Percentiles rank a stretch among this genome's conserved stretches.
Evolutionary conservation across 1,140 invertebrate species (phyloP).

Genomic region (Drosophila kikkawai): DNA sequence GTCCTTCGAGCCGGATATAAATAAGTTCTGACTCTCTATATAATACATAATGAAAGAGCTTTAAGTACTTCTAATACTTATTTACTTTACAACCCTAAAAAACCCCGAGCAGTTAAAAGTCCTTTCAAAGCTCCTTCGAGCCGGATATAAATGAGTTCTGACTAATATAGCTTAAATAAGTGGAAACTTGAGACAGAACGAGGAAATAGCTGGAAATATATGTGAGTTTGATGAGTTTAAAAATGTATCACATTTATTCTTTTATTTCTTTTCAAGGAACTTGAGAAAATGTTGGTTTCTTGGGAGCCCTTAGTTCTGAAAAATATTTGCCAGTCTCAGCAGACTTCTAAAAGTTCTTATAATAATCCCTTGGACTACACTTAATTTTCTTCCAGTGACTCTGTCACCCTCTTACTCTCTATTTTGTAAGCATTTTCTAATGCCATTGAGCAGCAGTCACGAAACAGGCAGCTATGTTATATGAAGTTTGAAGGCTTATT

Average conservation of each 20-base stretch:
- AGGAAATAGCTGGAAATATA: not conserved
- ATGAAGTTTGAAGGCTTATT: constrained; percentile 48
- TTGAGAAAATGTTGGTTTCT: too few relatives aligned
- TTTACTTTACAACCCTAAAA: too few relatives aligned
- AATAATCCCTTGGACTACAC: not conserved
- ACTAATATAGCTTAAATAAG: not conserved
- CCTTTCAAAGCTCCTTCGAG: not conserved
- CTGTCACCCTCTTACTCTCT: constrained; percentile 11
- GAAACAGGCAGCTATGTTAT: constrained; percentile 39
- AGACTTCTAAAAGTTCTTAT: not conserved
- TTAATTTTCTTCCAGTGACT: constrained; percentile 5
- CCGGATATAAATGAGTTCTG: not conserved
- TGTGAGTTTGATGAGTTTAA: not conserved
- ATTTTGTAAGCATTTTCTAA: constrained; percentile 26
- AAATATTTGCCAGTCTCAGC: not conserved
- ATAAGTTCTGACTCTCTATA: not conserved
- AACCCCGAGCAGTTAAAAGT: too few relatives aligned
- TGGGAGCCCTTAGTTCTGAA: not conserved
- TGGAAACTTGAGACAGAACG: not conserved
- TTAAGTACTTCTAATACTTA: not conserved
- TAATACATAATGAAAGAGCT: not conserved
- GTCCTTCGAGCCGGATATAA: not conserved
- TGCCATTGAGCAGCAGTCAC: constrained; percentile 45
- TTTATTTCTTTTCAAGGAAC: not conserved
- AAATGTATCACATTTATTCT: not conserved